Evolutionary conservation across 2,888 invertebrate genomes (phyloP).

Genomic region (Chaetogeoica ovagalla): DNA sequence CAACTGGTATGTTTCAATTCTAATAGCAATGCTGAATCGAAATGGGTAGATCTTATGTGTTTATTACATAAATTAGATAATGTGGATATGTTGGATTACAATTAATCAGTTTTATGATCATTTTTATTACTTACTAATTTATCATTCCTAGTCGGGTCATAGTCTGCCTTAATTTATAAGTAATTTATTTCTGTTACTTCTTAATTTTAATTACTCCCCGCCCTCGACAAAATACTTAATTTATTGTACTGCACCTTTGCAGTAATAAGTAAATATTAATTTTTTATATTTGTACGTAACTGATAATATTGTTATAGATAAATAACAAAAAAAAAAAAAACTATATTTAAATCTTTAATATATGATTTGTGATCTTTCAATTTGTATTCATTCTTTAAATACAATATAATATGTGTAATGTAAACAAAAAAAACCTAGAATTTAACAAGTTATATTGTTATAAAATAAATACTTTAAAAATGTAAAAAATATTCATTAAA

Average conservation of each 20-base stretch:
- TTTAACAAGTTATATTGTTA: neutral
- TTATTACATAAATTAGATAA: conserved; percentile 24
- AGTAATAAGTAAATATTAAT: too few relatives aligned
- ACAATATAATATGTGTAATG: neutral
- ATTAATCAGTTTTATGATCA: neutral
- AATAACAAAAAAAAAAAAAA: too few relatives aligned
- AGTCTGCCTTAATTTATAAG: too few relatives aligned
- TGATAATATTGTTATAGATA: too few relatives aligned
- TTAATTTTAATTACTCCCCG: too few relatives aligned
- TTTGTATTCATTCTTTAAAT: neutral
- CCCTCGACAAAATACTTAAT: too few relatives aligned
- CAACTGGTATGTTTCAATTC: conserved; percentile 36
- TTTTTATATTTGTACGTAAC: too few relatives aligned
- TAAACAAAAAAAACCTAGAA: neutral
- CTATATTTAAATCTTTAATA: neutral
- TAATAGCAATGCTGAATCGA: conserved; percentile 1
- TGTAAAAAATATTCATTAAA: neutral
- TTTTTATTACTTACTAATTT: neutral
- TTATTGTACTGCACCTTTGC: too few relatives aligned
- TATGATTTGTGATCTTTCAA: neutral
- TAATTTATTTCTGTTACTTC: too few relatives aligned
- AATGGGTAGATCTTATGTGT: conserved; percentile 35
- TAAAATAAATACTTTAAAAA: neutral
- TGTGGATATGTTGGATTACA: neutral
- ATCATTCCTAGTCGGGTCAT: neutral